Conservation (phyloP, 2,797 vertebrate species). For the Pyrocephalus nanus region DNA sequence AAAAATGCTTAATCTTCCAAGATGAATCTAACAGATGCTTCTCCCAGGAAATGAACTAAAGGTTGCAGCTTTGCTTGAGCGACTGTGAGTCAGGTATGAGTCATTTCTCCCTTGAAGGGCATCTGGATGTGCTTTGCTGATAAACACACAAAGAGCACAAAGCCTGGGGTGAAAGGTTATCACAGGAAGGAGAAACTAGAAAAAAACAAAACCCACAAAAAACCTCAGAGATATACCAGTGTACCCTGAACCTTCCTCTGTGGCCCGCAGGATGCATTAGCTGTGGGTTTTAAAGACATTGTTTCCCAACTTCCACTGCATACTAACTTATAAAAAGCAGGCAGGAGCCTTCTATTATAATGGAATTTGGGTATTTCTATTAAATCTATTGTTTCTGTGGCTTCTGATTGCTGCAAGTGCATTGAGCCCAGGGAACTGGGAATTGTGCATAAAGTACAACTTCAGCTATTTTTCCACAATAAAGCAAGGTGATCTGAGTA, state of each 20-base stretch:
- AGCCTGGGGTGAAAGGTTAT: slow-evolving; percentile 69
- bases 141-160: slow-evolving; percentile 62
- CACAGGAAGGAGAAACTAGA: slow-evolving; percentile 7
- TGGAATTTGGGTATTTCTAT: neutral
- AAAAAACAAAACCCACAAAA: neutral
- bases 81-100: slow-evolving; percentile 83
- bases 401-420: neutral
- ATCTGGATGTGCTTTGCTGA: slow-evolving; percentile 60
- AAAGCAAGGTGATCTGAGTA: neutral
- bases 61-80: slow-evolving; percentile 61
- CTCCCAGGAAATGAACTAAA: slow-evolving; percentile 70
- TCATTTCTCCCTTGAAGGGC: slow-evolving; percentile 70
- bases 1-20: slow-evolving; percentile 64
- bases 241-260: neutral
- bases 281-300: neutral
- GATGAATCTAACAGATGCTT: slow-evolving; percentile 65
- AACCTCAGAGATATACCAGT: neutral
- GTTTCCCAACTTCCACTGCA: neutral
- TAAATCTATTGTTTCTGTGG: neutral
- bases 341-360: neutral
- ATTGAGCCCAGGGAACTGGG: neutral
- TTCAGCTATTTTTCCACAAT: neutral
- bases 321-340: neutral
- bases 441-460: neutral
- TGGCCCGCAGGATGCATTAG: neutral